These are phyloP conservation scores for Cairina moschata DNA, from an alignment of 2,113 vertebrate genomes.

Conservation along the genomic window DNA sequence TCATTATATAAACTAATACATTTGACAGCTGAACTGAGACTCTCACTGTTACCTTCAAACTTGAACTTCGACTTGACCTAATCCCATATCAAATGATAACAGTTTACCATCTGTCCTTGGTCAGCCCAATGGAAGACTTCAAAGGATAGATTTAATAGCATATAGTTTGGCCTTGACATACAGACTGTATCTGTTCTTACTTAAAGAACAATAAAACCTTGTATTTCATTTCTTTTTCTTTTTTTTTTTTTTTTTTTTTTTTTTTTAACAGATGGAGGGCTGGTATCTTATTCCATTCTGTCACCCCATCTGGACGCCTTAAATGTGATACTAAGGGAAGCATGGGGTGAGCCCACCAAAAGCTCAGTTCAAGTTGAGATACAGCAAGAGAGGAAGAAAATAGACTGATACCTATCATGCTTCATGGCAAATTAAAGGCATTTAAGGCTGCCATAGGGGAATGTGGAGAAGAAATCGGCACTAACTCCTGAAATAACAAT, in stretches of 20 bases:
- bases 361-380: slow-evolving; percentile 48
- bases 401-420: slow-evolving; percentile 23
- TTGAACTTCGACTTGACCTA: slow-evolving; percentile 88
- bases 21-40: slow-evolving; percentile 55
- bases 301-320: slow-evolving; percentile 76
- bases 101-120: slow-evolving; percentile 85
- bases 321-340: slow-evolving; percentile 64
- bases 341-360: slow-evolving; percentile 62
- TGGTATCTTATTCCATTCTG: slow-evolving; percentile 78
- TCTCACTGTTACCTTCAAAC: slow-evolving; percentile 73
- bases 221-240: slow-evolving; percentile 73
- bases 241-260: slow-evolving; percentile 45
- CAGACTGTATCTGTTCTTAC: slow-evolving; percentile 84
- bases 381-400: slow-evolving; percentile 42
- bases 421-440: slow-evolving; percentile 46
- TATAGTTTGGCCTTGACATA: slow-evolving; percentile 81
- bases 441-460: slow-evolving; percentile 16
- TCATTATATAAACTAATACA: slow-evolving; percentile 7
- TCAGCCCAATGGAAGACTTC: slow-evolving; percentile 71
- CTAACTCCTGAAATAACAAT: neutral
- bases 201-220: slow-evolving; percentile 84
- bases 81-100: slow-evolving; percentile 81
- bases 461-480: slow-evolving; percentile 5
- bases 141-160: slow-evolving; percentile 83
- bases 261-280: slow-evolving; percentile 84